These are phyloP conservation scores for Patagioenas fasciata DNA, from an alignment of 2,113 vertebrate genomes.

Conservation along the genomic window DNA sequence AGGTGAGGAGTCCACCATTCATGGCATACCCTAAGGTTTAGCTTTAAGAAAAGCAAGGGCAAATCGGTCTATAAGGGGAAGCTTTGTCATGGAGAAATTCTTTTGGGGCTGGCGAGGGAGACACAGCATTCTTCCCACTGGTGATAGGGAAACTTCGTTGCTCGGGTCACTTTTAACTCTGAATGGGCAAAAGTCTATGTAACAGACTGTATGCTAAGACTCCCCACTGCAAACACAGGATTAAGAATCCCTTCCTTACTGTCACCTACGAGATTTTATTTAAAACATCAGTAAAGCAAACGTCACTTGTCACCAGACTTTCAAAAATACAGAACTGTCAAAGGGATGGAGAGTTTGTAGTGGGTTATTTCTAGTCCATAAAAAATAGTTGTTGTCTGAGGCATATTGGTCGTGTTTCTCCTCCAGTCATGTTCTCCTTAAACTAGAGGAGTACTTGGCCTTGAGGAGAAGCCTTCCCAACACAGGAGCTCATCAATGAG, in stretches of 20 bases:
- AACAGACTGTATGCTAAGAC: background rate
- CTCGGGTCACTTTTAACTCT: background rate
- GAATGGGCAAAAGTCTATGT: background rate
- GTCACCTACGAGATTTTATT: background rate
- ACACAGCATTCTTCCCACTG: background rate
- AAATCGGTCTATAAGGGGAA: background rate
- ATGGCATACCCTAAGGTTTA: background rate
- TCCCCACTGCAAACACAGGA: background rate
- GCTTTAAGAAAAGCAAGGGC: background rate
- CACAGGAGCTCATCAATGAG: background rate
- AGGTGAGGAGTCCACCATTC: constrained; percentile 73
- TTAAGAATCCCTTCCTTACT: background rate
- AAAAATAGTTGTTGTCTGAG: background rate
- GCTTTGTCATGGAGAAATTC: background rate
- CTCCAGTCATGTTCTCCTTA: background rate
- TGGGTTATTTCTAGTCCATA: background rate
- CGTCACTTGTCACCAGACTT: background rate
- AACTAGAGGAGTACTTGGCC: background rate
- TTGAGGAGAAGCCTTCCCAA: background rate
- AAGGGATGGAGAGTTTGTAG: background rate
- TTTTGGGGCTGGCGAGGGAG: background rate
- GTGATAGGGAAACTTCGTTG: background rate
- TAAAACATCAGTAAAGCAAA: background rate
- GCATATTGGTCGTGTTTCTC: background rate
- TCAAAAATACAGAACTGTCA: background rate